Evolutionary conservation across 2,797 vertebrate genomes (phyloP).

Genomic region (Heliangelus exortis): DNA sequence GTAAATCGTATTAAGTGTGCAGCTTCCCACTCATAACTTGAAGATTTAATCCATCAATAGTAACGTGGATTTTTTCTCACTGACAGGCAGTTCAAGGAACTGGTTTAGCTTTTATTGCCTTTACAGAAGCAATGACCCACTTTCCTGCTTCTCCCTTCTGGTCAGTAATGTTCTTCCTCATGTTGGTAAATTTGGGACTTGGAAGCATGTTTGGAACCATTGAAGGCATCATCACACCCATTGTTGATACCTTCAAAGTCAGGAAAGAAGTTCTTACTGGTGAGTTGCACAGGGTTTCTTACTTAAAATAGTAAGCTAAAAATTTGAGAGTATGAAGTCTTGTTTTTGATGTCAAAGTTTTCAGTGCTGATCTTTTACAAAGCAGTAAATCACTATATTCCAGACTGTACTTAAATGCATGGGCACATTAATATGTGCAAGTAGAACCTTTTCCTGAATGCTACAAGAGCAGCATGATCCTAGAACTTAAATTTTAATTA

Average conservation of each 20-base stretch:
- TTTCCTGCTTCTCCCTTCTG: conserved; percentile 97
- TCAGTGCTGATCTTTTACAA: not conserved
- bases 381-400: not conserved
- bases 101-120: conserved; percentile 97
- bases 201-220: conserved; percentile 99
- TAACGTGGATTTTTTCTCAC: not conserved
- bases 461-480: not conserved
- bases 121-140: conserved; percentile 98
- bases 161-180: conserved; percentile 99
- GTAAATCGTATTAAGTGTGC: not conserved
- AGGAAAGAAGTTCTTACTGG: conserved; percentile 95
- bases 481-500: not conserved
- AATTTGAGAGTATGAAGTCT: not conserved
- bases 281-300: conserved; percentile 71
- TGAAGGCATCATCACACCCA: conserved; percentile 94
- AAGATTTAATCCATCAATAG: not conserved
- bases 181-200: conserved; percentile 94
- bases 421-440: not conserved
- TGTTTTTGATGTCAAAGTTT: not conserved
- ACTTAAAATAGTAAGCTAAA: not conserved
- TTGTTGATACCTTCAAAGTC: conserved; percentile 95
- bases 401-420: not conserved
- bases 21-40: not conserved
- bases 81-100: conserved; percentile 94
- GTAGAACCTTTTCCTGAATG: not conserved